phyloP scores from a whole-genome alignment of 2,113 vertebrate genomes.

The Neoarius graeffei region DNA sequence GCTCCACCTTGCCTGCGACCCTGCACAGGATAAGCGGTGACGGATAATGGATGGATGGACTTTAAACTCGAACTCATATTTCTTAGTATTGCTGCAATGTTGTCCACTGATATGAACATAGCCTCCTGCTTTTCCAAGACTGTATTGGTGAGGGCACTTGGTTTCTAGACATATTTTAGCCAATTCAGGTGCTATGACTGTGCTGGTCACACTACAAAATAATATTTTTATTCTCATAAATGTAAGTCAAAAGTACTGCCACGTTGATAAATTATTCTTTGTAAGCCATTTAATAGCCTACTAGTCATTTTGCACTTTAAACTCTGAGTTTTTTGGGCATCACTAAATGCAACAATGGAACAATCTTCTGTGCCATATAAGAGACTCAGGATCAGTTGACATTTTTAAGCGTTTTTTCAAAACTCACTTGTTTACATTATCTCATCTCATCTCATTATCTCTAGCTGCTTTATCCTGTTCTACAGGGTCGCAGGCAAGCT shows the following conservation, averaged over 20 bases:
- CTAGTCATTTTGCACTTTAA: background rate
- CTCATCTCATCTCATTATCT: too few relatives aligned
- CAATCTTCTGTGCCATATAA: too few relatives aligned
- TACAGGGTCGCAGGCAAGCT: too few relatives aligned
- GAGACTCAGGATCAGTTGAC: too few relatives aligned
- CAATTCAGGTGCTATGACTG: background rate
- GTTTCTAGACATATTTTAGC: background rate
- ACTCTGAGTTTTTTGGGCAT: background rate
- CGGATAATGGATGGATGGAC: too few relatives aligned
- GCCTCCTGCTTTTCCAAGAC: background rate
- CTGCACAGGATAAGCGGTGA: too few relatives aligned
- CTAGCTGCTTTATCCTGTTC: too few relatives aligned
- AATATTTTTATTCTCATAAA: background rate
- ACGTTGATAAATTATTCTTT: background rate
- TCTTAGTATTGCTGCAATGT: background rate
- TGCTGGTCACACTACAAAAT: background rate
- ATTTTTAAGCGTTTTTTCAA: too few relatives aligned
- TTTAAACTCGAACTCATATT: background rate
- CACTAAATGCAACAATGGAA: background rate
- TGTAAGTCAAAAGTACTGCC: background rate
- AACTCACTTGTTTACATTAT: too few relatives aligned
- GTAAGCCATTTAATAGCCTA: background rate
- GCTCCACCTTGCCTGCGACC: too few relatives aligned
- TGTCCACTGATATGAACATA: background rate
- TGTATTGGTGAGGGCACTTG: background rate